A percentile compares a stretch with the other conserved stretches of the same genome.
These are phyloP conservation scores for Metopolophium dirhodum DNA, from an alignment of 1,140 invertebrate genomes.

Conservation along the genomic window DNA sequence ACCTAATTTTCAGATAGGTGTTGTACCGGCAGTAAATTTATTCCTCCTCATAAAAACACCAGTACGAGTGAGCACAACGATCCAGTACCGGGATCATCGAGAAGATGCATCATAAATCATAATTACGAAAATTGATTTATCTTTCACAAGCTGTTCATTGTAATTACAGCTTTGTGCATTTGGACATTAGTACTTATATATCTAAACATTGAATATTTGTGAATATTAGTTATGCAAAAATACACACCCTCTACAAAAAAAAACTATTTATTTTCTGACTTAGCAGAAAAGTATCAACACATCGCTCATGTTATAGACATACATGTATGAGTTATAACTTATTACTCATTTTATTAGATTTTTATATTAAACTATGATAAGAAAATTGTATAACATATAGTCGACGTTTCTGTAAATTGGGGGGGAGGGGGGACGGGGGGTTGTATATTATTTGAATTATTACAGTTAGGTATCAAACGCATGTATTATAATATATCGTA, in stretches of 20 bases:
- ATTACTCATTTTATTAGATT: background rate
- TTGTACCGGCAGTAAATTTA: background rate
- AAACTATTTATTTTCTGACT: background rate
- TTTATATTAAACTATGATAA: background rate
- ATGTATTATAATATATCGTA: background rate
- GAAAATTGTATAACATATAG: background rate
- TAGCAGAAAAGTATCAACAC: background rate
- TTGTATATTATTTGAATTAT: background rate
- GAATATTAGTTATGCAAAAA: background rate
- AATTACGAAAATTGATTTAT: background rate
- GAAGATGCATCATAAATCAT: background rate
- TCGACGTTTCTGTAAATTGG: background rate
- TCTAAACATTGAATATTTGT: background rate
- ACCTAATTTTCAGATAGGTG: background rate
- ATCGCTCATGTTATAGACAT: background rate
- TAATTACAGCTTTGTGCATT: too few relatives aligned
- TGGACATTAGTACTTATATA: too few relatives aligned
- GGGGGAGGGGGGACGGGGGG: too few relatives aligned
- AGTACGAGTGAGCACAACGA: background rate
- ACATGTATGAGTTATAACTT: background rate
- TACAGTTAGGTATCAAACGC: background rate
- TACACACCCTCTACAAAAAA: background rate
- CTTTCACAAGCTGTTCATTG: background rate
- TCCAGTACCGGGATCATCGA: background rate
- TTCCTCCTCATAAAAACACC: background rate